These are phyloP conservation scores for Dinocampus coccinellae DNA, from an alignment of 2,888 invertebrate genomes.

Conservation along the genomic window DNA sequence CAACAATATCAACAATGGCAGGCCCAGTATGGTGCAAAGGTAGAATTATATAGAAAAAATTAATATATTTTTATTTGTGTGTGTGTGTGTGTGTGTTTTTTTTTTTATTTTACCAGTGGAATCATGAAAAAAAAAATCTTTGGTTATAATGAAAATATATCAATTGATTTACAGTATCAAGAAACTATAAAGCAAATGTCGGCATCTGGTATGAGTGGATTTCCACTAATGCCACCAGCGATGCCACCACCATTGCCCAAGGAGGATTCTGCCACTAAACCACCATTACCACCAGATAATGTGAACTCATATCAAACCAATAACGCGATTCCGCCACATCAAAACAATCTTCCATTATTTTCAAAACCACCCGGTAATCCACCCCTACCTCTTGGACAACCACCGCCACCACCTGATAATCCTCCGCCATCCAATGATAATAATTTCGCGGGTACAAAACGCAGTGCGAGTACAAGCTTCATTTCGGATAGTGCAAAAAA, in stretches of 20 bases:
- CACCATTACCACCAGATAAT: slow-evolving; percentile 70
- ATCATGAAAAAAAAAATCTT: not conserved
- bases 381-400: slow-evolving; percentile 61
- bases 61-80: no score
- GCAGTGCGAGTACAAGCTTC: slow-evolving; percentile 51
- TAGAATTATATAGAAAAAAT: no score
- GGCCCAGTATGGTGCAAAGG: slow-evolving; percentile 81
- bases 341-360: slow-evolving; percentile 62
- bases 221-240: slow-evolving; percentile 61
- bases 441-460: slow-evolving; percentile 54
- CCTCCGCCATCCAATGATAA: slow-evolving; percentile 46
- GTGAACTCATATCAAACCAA: slow-evolving; percentile 61
- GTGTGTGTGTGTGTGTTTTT: no score
- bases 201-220: slow-evolving; percentile 53
- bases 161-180: slow-evolving; percentile 70
- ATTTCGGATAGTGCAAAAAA: slow-evolving; percentile 64
- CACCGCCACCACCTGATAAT: slow-evolving; percentile 56
- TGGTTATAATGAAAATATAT: slow-evolving; percentile 8
- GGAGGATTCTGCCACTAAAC: slow-evolving; percentile 66
- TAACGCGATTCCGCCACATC: slow-evolving; percentile 58
- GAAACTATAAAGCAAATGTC: slow-evolving; percentile 69
- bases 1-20: slow-evolving; percentile 84
- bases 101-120: no score
- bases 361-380: slow-evolving; percentile 59
- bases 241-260: slow-evolving; percentile 64